Conservation (phyloP, 2,888 invertebrate genomes). For the Mimas tiliae region DNA sequence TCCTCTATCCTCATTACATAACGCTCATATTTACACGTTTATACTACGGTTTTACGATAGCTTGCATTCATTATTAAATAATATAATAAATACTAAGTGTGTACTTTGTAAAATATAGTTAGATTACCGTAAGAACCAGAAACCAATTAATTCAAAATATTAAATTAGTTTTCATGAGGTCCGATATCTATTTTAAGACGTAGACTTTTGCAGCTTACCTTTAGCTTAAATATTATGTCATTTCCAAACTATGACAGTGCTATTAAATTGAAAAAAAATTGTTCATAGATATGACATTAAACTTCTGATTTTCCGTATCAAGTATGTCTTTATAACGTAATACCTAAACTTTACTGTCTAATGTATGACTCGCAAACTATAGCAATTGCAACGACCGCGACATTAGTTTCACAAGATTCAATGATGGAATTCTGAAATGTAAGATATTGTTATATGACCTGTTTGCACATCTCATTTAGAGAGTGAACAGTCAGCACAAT, state of each 20-base stretch:
- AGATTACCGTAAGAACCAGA: no score
- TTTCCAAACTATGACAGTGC: not conserved
- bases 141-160: no score
- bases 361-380: constrained; percentile 26
- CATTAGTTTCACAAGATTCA: constrained; percentile 55
- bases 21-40: no score
- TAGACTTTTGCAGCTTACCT: no score
- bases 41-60: not conserved
- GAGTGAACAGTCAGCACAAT: constrained; percentile 46
- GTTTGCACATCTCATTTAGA: constrained; percentile 56
- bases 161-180: no score
- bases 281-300: not conserved
- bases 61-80: no score
- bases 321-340: constrained; percentile 12
- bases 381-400: constrained; percentile 28
- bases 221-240: no score
- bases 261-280: no score
- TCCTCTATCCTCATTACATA: not conserved
- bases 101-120: no score
- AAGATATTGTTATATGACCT: constrained; percentile 62
- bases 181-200: no score
- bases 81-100: no score
- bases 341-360: constrained; percentile 34
- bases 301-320: not conserved
- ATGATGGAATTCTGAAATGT: constrained; percentile 53